Evolutionary conservation across 2,888 invertebrate species (phyloP).

Genomic region (Nomada flava): DNA sequence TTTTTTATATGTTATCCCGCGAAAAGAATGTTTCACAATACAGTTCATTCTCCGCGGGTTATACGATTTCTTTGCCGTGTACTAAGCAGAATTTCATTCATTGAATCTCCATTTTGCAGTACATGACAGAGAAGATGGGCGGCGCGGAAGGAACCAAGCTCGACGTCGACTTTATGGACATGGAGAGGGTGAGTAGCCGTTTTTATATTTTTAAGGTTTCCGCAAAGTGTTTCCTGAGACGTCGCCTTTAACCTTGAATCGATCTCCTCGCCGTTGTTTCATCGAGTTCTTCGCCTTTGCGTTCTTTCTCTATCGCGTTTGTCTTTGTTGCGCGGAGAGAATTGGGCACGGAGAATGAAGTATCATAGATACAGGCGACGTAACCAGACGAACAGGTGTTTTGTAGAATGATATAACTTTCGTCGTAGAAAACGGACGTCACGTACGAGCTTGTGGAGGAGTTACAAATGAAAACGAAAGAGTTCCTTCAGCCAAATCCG

Average conservation of each 20-base stretch:
- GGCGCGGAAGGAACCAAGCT: constrained; percentile 99
- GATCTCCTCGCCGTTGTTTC: background rate
- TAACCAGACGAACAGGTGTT: background rate
- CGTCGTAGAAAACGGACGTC: constrained; percentile 97
- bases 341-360: background rate
- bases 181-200: constrained; percentile 95
- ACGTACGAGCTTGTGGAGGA: constrained; percentile 99
- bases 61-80: too few relatives aligned
- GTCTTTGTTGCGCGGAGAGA: background rate
- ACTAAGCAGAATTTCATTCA: too few relatives aligned
- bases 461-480: constrained; percentile 98
- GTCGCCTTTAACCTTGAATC: constrained; percentile 36
- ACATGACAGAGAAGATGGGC: constrained; percentile 99
- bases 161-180: constrained; percentile 99
- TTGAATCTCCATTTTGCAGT: constrained; percentile 88
- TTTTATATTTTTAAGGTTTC: constrained; percentile 40
- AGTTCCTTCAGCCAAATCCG: constrained; percentile 99
- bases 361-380: background rate
- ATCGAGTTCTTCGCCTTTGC: constrained; percentile 1
- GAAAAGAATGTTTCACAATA: background rate
- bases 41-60: background rate
- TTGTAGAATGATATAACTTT: background rate
- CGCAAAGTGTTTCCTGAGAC: background rate
- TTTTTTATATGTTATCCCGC: too few relatives aligned
- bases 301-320: background rate